Base-by-base conservation (phyloP, 2,797 vertebrate genomes). In the Microctenopoma lineatum region DNA sequence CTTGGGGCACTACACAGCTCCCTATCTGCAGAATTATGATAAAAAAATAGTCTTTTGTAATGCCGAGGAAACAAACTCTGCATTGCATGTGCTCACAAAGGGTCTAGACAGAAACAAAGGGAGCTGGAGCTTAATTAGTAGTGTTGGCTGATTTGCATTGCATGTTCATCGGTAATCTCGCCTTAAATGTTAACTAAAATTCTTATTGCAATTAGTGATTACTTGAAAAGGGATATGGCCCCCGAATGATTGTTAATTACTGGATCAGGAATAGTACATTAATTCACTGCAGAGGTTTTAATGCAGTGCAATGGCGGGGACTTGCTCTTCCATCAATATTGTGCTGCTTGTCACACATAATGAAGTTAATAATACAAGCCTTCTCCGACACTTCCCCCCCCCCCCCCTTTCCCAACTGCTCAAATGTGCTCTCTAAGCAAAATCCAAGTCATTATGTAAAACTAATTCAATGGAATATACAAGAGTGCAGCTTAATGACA, bases 141-240 rank as follows among this genome's bases (percentile, higher is more conserved):
- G 73, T 73, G 86, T 70, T 86, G 77, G 75, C 84, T 90, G 87
- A 92, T 90, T 92, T 88, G 86, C 86, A 86, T 86, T 84, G 86
- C 91, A 86, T 86, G 90, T 86, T 91, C 89, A 83, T 84, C 67
- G 81, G 89, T 88, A 88, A 92, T 92, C 87, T 90, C 18, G 82
- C 81, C 85, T 90, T 90, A 92, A 91, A 90, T 90, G 85, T 81
- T 89, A 91, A 89, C 85, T 84, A 87, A 87, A 92, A 92, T 90
- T 90, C 86, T 86, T 91, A 89, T 91, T 92, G 89, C 91, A 92
- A 92, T 93, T 90, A 93, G 90, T 78, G 87, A 90, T 86, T 80
- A 91, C 87, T 91, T 87, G 88, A 92, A 90, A 92, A 89, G 87
- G 88, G 89, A 93, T 90, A 89, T 83, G 85, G 86, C 85, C 86